These are phyloP conservation scores for Xanthorhoe designata DNA, from an alignment of 2,888 invertebrate species.

Conservation along the genomic window DNA sequence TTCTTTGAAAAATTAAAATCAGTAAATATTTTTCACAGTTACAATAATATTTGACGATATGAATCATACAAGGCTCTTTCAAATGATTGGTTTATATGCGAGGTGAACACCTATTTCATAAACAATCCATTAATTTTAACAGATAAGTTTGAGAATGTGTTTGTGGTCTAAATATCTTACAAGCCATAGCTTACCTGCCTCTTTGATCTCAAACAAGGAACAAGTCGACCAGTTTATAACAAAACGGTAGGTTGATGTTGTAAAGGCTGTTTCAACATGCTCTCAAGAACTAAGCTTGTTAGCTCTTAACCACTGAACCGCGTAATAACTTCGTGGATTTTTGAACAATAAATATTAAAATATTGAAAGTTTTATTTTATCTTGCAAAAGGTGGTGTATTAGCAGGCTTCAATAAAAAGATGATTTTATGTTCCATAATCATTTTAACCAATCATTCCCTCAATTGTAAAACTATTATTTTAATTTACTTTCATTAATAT, in stretches of 20 bases:
- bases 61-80: no score
- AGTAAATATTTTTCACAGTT: no score
- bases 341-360: constrained; percentile 44
- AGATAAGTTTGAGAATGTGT: neutral
- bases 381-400: constrained; percentile 7
- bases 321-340: constrained; percentile 45
- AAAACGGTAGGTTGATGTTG: constrained; percentile 28
- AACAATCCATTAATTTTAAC: no score
- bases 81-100: no score
- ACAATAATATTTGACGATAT: no score
- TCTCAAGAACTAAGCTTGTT: constrained; percentile 38
- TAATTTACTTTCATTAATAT: no score
- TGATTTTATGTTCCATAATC: no score
- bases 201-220: constrained; percentile 5
- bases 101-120: no score
- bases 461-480: no score
- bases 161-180: neutral
- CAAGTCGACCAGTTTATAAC: constrained; percentile 20
- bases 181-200: neutral
- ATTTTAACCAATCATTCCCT: no score
- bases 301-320: constrained; percentile 40
- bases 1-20: no score
- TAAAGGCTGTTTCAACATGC: constrained; percentile 34
- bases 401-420: no score
- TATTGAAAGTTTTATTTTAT: constrained; percentile 31